Evolutionary conservation across 37 sponge, comb jelly and placozoan species (phyloP).

Genomic region (Ianthella basta): DNA sequence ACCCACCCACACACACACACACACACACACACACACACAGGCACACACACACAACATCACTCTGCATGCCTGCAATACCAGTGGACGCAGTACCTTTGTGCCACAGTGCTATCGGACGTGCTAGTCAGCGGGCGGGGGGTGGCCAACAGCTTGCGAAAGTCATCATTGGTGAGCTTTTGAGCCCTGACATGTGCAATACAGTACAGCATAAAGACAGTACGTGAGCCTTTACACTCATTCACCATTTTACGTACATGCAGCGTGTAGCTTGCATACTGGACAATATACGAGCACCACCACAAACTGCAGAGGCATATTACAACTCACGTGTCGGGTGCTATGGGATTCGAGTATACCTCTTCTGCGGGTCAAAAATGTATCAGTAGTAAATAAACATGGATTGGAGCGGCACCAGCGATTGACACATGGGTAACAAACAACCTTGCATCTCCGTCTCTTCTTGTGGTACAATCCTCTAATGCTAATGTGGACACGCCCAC

Average conservation of each 20-base stretch:
- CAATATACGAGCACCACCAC: too few species aligned
- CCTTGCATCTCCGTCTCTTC: background rate
- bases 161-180: constrained; percentile 86
- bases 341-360: constrained; percentile 84
- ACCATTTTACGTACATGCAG: constrained; percentile 1
- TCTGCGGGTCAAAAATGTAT: constrained; percentile 12
- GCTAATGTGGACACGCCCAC: background rate
- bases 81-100: background rate
- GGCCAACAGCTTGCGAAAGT: constrained; percentile 91
- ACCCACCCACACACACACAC: too few species aligned
- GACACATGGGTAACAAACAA: constrained; percentile 9
- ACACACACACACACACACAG: too few species aligned
- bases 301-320: too few species aligned
- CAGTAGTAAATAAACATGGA: background rate
- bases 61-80: background rate
- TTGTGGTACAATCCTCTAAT: background rate
- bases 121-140: constrained; percentile 78
- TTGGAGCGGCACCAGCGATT: too few species aligned
- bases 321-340: constrained; percentile 74
- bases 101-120: constrained; percentile 8
- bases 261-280: too few species aligned
- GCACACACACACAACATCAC: background rate
- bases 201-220: background rate
- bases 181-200: background rate
- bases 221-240: background rate